Conservation (phyloP, 2,797 vertebrate species). For the Lutjanus campechanus region DNA sequence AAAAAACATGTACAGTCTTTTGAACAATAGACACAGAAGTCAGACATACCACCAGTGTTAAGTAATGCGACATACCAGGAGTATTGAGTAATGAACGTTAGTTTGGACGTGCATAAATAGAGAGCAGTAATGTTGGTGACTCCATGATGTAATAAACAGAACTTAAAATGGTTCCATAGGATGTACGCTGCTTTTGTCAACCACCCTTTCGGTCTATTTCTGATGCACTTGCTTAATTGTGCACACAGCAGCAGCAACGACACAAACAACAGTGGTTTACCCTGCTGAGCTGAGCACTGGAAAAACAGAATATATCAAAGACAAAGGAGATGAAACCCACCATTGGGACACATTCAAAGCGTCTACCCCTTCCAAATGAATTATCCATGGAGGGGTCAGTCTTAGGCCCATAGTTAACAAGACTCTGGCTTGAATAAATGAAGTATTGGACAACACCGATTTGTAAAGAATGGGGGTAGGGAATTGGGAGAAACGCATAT, state of each 20-base stretch:
- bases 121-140: constrained; percentile 1
- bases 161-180: background rate
- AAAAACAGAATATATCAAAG: constrained; percentile 16
- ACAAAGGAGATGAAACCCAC: constrained; percentile 9
- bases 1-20: constrained; percentile 18
- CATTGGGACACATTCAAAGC: constrained; percentile 9
- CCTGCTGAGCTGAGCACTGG: background rate
- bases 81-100: background rate
- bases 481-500: background rate
- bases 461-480: constrained; percentile 16
- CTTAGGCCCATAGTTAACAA: constrained; percentile 9
- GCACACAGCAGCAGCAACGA: constrained; percentile 3
- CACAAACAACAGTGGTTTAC: constrained; percentile 31
- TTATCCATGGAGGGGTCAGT: constrained; percentile 20
- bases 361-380: constrained; percentile 15
- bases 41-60: background rate
- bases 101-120: background rate
- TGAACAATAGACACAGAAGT: background rate
- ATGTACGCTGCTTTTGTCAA: constrained; percentile 18
- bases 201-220: constrained; percentile 25
- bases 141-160: constrained; percentile 8
- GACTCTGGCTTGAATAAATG: constrained; percentile 4
- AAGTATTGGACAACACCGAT: constrained; percentile 20
- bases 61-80: background rate
- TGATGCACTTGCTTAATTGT: constrained; percentile 13